Evolutionary conservation across 64 coral and sea anemone species (phyloP), one percentile per base, ranked within the genome.

Genomic region (Montipora cactus): DNA sequence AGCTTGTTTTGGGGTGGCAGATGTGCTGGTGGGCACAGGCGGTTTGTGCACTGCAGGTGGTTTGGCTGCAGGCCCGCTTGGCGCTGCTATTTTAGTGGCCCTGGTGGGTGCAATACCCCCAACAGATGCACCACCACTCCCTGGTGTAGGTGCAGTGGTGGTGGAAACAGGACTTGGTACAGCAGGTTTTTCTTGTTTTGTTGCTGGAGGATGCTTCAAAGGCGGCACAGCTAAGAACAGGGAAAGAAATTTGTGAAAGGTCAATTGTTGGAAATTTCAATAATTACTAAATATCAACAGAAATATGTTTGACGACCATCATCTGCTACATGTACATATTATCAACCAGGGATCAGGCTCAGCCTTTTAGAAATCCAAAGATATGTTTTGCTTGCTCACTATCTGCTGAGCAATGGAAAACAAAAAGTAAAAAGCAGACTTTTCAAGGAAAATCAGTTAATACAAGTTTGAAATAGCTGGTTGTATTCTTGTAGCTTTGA

Each of bases 161-260:
- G 82, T 86, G 64, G 82, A 71, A 59, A 86, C 44, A 67, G 37
- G 28, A 71, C 46, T 86, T 46, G 19, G 2, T 7, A 72, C 44
- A 50, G 46, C 82, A 59, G 50, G 76, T 89, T 89, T 89, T 59
- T 79, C 87, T 25, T 89, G 87, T 71, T 86, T 86, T 21, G 47
- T 44, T 52, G 22, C 82, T 72, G 82, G 64, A 20, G 82, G 18
- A 71, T 66, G 66, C 82, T 86, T 86, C 44, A 45, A 44, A 20
- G 66, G 13, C 52, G 82, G 82, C 11, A 22, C 82, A 86, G 67
- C 82, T 86, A 86, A 22, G 71, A 37, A 37, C 1, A 59, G 4
- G 71, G 66, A 46, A 86, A 72, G 82, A 86, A 86, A 86, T 71
- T 7, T 15, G 66, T 16, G 70, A 22, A 8, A 50, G 66, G 48